A percentile compares a stretch with the other conserved stretches of the same genome.
These are phyloP conservation scores for Astropecten irregularis DNA, from an alignment of 53 echinoderm and acorn worm species.

Conservation along the genomic window DNA sequence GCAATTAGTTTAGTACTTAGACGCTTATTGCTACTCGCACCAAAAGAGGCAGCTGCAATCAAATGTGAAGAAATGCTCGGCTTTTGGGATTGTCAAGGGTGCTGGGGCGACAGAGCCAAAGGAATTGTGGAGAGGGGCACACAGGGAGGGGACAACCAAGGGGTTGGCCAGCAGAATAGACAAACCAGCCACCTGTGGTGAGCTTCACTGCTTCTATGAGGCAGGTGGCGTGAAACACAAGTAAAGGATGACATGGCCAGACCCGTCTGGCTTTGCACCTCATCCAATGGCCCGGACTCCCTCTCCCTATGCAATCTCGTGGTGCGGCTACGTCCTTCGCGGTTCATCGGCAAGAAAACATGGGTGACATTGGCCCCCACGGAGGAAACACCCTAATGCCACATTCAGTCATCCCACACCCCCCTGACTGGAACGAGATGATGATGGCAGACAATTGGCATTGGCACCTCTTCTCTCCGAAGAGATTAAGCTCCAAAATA, in stretches of 20 bases:
- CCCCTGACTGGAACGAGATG: too few relatives aligned
- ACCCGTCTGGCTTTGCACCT: constrained; percentile 46
- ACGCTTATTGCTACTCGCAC: constrained; percentile 14
- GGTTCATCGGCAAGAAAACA: constrained; percentile 15
- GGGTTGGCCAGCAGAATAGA: not conserved
- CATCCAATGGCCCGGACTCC: too few relatives aligned
- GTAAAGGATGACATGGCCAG: not conserved
- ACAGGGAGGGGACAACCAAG: not conserved
- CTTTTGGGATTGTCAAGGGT: not conserved
- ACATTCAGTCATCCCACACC: not conserved
- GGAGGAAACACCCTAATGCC: not conserved
- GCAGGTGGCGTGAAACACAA: constrained; percentile 17
- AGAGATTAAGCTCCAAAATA: not conserved
- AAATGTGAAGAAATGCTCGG: constrained; percentile 43
- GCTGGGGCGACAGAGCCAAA: not conserved
- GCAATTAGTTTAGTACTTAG: constrained; percentile 38
- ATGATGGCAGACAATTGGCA: not conserved
- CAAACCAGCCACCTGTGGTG: constrained; percentile 41
- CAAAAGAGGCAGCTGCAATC: constrained; percentile 31
- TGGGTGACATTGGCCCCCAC: not conserved
- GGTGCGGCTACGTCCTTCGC: not conserved
- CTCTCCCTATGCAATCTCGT: too few relatives aligned
- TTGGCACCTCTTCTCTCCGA: not conserved
- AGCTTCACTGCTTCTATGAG: constrained; percentile 21
- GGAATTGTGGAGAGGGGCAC: not conserved